Base-by-base conservation (phyloP, 1,140 invertebrate genomes). In the Trichonephila clavata region DNA sequence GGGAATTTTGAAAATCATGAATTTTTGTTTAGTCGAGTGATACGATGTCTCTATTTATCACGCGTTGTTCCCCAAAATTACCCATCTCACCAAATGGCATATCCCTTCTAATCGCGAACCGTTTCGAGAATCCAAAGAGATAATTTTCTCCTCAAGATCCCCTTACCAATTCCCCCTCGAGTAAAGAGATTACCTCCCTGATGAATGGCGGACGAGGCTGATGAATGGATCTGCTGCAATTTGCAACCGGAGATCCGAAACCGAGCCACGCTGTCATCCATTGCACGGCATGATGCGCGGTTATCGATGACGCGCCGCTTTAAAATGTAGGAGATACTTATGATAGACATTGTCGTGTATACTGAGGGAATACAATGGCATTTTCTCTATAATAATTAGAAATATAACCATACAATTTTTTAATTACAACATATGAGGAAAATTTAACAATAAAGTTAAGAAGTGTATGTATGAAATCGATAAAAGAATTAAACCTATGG, bases 181-280 rank as follows among this genome's bases (percentile, higher is more conserved):
- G 68, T 59, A 57, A 88, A 88, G 16, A 87, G 60, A 61, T 87
- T 87, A 87, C 60, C 57, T 39, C 39, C n/a, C 32, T 88, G 86
- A 88, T 88, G 68, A 88, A 88, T 88, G 86, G 86, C 50, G 57
- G 24, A 81, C 20, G 86, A 68, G 39, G 20, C 88, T 90, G 88
- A 90, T 90, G 88, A 90, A 90, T 90, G 68, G 68, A 32, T 6
- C 18, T 2, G 20, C 68, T 43, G 68, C 39, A 90, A 80, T 90
- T 90, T 90, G 88, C 68, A 90, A 90, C 68, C 20, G 43, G 88
- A 90, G 63, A 65, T n/a, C 21, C 24, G 63, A 21, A 24, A 65
- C 63, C 63, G n/a, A n/a, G 63, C 24, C 14, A 24, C 65, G 24
- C 24, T 24, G n/a, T 16, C 68, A 77, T 77, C 68, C 24, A 20